Evolutionary conservation across 2,113 vertebrate genomes (phyloP), one percentile per base, ranked within the genome.

Genomic region (Falcunculus frontatus): DNA sequence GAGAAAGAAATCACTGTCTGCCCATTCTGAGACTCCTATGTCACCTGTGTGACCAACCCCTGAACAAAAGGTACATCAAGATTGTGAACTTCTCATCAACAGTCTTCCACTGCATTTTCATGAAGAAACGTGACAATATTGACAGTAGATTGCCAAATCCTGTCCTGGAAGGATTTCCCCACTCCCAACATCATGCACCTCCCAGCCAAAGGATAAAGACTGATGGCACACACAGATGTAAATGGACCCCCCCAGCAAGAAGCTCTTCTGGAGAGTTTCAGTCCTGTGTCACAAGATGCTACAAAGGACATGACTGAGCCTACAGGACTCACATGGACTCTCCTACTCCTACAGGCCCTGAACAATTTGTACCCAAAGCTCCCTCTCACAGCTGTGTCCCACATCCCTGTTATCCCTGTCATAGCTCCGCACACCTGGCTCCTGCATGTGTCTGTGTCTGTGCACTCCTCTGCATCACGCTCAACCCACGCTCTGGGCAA

Each of bases 391-490:
- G 41, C 33, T 5, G 15, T 6, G 29, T 33, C 17, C 55, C 44
- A 70, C 47, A 39, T 10, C 22, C 67, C 15, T 0, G 0, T 32
- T 4, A n/a, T 8, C 41, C 11, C 50, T 16, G 33, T 7, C 0
- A 0, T 0, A 42, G 57, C 21, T 59, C 42, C 0, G 6, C 7
- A 5, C 25, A 22, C 16, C 41, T 15, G 26, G 8, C 6, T 77
- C 74, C 88, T 22, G 11, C 57, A 52, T 2, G 0, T 5, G 10
- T 13, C 50, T 10, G 0, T 13, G 56, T 32, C 64, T 25, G 32
- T 25, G 23, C 10, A 8, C 35, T 33, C 23, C 55, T 69, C 33
- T 37, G 32, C 49, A 10, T 9, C 35, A 23, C 0, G 0, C 32
- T 63, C 4, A 3, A 79, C 46, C 60, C 41, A 20, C 0, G 0